Percentiles rank a stretch among this genome's conserved stretches.
Evolutionary conservation across 2,888 invertebrate genomes (phyloP).

Genomic region (Caenorhabditis afra): DNA sequence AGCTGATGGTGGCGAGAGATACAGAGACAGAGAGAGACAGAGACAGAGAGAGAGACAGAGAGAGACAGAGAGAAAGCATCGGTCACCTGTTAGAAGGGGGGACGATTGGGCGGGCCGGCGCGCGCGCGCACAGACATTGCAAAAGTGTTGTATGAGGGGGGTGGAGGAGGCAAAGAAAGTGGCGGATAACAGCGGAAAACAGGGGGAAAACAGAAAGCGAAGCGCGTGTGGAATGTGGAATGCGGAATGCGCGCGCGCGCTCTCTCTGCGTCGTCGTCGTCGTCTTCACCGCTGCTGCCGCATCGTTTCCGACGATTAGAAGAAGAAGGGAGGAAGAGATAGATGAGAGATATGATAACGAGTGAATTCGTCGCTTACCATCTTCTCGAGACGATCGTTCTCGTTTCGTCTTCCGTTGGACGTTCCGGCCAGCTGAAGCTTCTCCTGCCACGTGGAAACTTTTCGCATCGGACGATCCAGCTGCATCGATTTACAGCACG

Average conservation of each 20-base stretch:
- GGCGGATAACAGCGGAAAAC: slow-evolving; percentile 14
- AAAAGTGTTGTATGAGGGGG: slow-evolving; percentile 14
- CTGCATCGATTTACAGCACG: too few species aligned
- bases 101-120: slow-evolving; percentile 14
- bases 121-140: background rate
- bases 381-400: slow-evolving; percentile 11
- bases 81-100: slow-evolving; percentile 14
- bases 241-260: slow-evolving; percentile 12
- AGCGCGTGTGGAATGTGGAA: slow-evolving; percentile 42
- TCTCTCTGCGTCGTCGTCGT: too few species aligned
- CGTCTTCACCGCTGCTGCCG: background rate
- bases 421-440: background rate
- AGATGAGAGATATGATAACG: slow-evolving; percentile 17
- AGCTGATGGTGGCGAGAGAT: slow-evolving; percentile 4
- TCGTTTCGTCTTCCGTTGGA: background rate
- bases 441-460: too few species aligned
- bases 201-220: slow-evolving; percentile 4
- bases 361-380: slow-evolving; percentile 23
- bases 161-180: slow-evolving; percentile 4
- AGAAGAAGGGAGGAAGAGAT: too few species aligned
- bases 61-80: background rate
- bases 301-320: background rate
- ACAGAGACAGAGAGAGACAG: background rate
- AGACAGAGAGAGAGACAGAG: background rate
- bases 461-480: too few species aligned